Evolutionary conservation across 2,888 invertebrate species (phyloP).

Genomic region (Morpho helenor): DNA sequence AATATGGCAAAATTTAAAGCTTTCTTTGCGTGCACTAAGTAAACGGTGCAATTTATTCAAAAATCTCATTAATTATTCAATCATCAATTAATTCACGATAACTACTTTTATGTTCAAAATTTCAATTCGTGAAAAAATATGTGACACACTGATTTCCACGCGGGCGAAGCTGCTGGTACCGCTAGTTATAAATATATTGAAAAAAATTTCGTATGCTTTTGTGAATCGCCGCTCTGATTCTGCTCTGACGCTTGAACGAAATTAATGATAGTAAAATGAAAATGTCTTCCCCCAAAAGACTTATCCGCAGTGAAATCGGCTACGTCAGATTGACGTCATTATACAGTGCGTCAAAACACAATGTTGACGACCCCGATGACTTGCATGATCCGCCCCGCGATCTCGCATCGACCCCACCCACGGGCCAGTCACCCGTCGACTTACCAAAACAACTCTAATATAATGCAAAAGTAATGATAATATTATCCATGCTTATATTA

Average conservation of each 20-base stretch:
- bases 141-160: background rate
- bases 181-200: background rate
- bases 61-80: too few relatives aligned
- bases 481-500: background rate
- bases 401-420: slow-evolving; percentile 50
- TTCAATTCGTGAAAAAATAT: background rate
- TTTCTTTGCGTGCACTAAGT: too few relatives aligned
- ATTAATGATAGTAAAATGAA: slow-evolving; percentile 17
- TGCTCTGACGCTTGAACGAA: slow-evolving; percentile 8
- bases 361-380: slow-evolving; percentile 69
- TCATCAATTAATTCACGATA: too few relatives aligned
- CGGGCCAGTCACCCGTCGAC: slow-evolving; percentile 35
- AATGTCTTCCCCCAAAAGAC: slow-evolving; percentile 25
- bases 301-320: slow-evolving; percentile 34
- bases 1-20: too few relatives aligned
- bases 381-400: slow-evolving; percentile 54
- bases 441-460: slow-evolving; percentile 12
- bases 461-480: background rate
- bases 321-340: slow-evolving; percentile 46
- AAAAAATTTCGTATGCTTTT: slow-evolving; percentile 1
- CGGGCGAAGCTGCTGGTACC: background rate
- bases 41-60: too few relatives aligned
- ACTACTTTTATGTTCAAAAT: too few relatives aligned
- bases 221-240: slow-evolving; percentile 7
- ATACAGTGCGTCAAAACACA: slow-evolving; percentile 58